Conservation (phyloP, 2,113 vertebrate genomes). For the Syngnathoides biaculeatus region DNA sequence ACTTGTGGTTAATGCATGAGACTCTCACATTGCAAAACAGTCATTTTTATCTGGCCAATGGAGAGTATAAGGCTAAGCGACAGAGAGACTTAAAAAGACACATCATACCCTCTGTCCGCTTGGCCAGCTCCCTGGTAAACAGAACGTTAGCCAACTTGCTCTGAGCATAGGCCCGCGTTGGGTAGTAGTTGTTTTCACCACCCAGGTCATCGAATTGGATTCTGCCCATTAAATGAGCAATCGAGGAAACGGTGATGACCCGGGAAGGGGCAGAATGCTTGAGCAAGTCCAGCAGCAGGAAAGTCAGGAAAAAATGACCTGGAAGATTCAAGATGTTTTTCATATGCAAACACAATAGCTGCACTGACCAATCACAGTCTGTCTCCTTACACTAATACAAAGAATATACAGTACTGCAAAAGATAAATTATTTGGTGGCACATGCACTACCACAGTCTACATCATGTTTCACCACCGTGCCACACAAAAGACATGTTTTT, state of each 20-base stretch:
- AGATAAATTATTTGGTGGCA: no score
- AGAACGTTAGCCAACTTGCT: slow-evolving; percentile 75
- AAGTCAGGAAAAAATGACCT: slow-evolving; percentile 77
- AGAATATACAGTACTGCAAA: no score
- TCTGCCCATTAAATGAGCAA: slow-evolving; percentile 60
- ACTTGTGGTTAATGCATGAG: slow-evolving; percentile 52
- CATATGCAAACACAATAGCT: no score
- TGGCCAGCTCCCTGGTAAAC: slow-evolving; percentile 71
- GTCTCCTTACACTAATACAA: no score
- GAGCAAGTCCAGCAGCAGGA: slow-evolving; percentile 69
- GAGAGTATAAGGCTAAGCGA: not conserved
- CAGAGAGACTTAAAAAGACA: not conserved
- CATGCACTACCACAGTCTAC: no score
- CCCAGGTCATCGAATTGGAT: slow-evolving; percentile 71
- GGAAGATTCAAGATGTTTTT: not conserved
- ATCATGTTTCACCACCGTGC: no score
- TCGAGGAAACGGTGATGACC: slow-evolving; percentile 69
- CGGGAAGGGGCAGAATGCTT: slow-evolving; percentile 73
- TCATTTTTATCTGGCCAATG: slow-evolving; percentile 22
- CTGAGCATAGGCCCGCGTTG: slow-evolving; percentile 62
- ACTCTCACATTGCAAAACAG: slow-evolving; percentile 42
- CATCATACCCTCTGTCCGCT: slow-evolving; percentile 61
- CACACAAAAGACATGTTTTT: no score
- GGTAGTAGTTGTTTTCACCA: slow-evolving; percentile 59
- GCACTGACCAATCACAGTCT: no score